These are phyloP conservation scores for Drosophila suboccidentalis DNA, from an alignment of 2,888 invertebrate genomes.

Conservation along the genomic window DNA sequence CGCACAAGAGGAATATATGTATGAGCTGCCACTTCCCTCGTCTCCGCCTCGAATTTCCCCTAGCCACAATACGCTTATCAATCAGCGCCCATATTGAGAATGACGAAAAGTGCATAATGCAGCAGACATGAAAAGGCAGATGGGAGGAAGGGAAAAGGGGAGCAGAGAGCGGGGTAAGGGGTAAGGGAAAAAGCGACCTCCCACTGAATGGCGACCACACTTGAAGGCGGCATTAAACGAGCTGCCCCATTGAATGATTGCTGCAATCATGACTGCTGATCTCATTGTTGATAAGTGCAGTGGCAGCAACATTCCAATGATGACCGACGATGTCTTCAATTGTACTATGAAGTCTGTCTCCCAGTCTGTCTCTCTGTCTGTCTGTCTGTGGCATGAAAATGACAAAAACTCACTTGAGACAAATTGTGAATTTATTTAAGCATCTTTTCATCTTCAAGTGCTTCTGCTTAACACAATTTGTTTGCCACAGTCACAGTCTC, in stretches of 20 bases:
- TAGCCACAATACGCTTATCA: constrained; percentile 60
- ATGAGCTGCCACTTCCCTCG: neutral
- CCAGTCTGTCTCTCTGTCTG: constrained; percentile 1
- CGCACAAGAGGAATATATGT: constrained; percentile 7
- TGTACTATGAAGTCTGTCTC: constrained; percentile 18
- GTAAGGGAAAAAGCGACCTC: constrained; percentile 54
- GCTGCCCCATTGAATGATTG: constrained; percentile 7
- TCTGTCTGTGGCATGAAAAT: constrained; percentile 66
- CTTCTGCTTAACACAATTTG: constrained; percentile 65
- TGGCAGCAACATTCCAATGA: constrained; percentile 51
- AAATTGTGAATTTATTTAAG: constrained; percentile 79
- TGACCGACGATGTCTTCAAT: constrained; percentile 56
- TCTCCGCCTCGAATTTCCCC: constrained; percentile 7
- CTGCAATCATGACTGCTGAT: constrained; percentile 62
- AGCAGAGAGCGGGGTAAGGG: too few relatives aligned
- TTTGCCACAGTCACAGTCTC: constrained; percentile 35
- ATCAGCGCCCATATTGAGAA: constrained; percentile 70
- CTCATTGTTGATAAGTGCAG: constrained; percentile 54
- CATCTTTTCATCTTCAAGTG: constrained; percentile 59
- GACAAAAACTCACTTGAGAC: constrained; percentile 81
- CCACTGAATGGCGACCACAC: constrained; percentile 67
- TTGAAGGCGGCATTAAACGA: constrained; percentile 47
- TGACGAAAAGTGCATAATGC: constrained; percentile 68
- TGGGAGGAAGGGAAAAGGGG: too few relatives aligned
- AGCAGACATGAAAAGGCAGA: constrained; percentile 2